Base-by-base conservation (phyloP, 2,888 invertebrate species). In the Willowsia nigromaculata region DNA sequence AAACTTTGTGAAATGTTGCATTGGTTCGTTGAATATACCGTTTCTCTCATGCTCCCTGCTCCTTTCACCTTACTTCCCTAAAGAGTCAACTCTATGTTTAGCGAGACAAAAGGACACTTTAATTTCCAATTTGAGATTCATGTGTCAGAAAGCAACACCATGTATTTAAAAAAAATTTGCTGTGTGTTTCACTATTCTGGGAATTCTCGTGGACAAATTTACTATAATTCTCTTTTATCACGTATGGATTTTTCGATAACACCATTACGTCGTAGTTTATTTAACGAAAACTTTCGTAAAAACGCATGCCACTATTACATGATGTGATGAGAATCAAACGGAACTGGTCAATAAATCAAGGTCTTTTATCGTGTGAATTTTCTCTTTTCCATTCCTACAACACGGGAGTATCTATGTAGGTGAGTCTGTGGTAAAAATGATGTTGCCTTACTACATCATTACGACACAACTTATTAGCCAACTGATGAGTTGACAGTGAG, bases 401-500 rank as follows among this genome's bases (percentile, higher is more conserved):
- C 37, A 37, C 37, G 9, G 43, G 13, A 43, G 13, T 7, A 18
- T 7, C 7, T 53, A 13, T 7, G 18, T n/a, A 1, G 53, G 5
- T 53, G 11, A 9, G 13, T 50, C 18, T n/a, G 53, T 37, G 9
- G 13, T 43, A 43, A 43, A 43, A 43, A 13, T 27, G 27, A 30
- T 30, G 22, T 15, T 53, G 15, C 11, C 13, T 37, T 65, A 71
- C 43, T 15, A 68, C 37, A 37, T 71, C 15, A 13, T 68, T 68
- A 68, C 30, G 9, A 68, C n/a, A 37, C 37, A 18, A n/a, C 3
- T 9, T 68, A 37, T 37, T 68, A 37, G 37, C 65, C 65, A 43
- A 43, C 43, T 71, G 71, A 71, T 68, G 43, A 71, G 30, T 43
- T 71, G 43, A 71, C 71, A 71, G 37, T 68, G 68, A 37, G 37